These are phyloP conservation scores for Callipepla squamata DNA, from an alignment of 2,113 vertebrate species.

Conservation along the genomic window DNA sequence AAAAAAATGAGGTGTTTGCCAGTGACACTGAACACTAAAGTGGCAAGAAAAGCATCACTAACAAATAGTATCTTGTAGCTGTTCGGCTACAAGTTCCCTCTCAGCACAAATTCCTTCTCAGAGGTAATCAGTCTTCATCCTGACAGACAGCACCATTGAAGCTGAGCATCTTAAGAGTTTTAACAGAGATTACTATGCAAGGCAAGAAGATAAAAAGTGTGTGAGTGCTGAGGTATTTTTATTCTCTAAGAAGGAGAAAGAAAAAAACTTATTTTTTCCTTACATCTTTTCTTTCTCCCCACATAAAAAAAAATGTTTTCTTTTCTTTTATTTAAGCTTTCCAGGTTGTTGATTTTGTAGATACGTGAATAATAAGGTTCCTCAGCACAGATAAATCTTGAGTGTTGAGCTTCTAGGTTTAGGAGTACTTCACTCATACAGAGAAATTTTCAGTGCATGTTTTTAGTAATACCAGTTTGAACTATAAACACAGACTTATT, in stretches of 20 bases:
- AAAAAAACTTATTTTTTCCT: neutral
- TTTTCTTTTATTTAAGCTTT: neutral
- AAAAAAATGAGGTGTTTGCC: neutral
- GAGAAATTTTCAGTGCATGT: neutral
- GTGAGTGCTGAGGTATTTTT: neutral
- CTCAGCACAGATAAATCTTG: neutral
- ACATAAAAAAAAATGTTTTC: neutral
- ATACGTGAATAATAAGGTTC: neutral
- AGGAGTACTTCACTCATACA: neutral
- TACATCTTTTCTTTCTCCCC: neutral
- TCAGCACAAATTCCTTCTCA: neutral
- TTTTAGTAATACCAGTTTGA: neutral
- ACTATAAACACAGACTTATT: neutral
- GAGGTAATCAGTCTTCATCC: neutral
- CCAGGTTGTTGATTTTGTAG: neutral
- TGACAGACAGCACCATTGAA: neutral
- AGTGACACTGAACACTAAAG: neutral
- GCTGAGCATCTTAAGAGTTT: neutral
- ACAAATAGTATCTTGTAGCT: neutral
- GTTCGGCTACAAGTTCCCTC: neutral
- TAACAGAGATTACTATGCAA: neutral
- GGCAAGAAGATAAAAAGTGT: neutral
- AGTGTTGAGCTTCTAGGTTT: neutral
- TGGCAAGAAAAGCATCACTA: neutral
- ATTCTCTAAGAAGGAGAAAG: neutral